Evolutionary conservation across 2,113 vertebrate species (phyloP), one percentile per base, ranked within the genome.

Genomic region (Oncorhynchus keta): DNA sequence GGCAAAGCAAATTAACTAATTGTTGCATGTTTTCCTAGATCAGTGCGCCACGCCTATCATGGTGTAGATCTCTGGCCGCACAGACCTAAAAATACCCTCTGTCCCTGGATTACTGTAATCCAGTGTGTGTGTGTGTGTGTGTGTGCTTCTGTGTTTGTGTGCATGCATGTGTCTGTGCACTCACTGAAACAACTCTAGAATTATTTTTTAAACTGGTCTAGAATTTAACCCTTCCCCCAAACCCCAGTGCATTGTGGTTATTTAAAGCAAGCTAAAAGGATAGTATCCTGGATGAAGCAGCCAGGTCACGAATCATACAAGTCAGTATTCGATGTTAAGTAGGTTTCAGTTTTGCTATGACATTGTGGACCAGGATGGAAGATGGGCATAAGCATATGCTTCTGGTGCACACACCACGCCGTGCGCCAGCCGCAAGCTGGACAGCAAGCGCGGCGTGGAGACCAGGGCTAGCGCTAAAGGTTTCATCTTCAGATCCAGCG

Each of bases 101-200:
- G 28, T 65, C 35, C 57, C 61, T 74, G 61, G 61, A 74, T 73
- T 65, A 65, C 72, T 48, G 59, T 65, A 64, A 74, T 65, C 72
- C 72, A 65, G 22, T 49, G 35, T 12, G 57, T 64, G 57, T 39
- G 57, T 64, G 57, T 6, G 30, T n/a, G n/a, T 5, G 32, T 32
- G 32, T 5, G 32, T 35, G 24, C 24, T 24, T 24, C 32, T 35
- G 32, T 35, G 5, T 35, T 35, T 61, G 32, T 45, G 35, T 45
- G 9, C 39, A 45, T 45, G 39, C 35, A 14, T 26, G 72, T 74
- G 59, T 65, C n/a, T 48, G 73, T 11, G 35, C 2, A 62, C 59
- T 22, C 7, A 22, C 59, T 22, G 59, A 62, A 5, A 22, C 59
- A 62, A 7, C 7, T 22, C n/a, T 22, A 22, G 8, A 14, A 9